Evolutionary conservation across 2,113 vertebrate genomes (phyloP).

Genomic region (Rhineura floridana): DNA sequence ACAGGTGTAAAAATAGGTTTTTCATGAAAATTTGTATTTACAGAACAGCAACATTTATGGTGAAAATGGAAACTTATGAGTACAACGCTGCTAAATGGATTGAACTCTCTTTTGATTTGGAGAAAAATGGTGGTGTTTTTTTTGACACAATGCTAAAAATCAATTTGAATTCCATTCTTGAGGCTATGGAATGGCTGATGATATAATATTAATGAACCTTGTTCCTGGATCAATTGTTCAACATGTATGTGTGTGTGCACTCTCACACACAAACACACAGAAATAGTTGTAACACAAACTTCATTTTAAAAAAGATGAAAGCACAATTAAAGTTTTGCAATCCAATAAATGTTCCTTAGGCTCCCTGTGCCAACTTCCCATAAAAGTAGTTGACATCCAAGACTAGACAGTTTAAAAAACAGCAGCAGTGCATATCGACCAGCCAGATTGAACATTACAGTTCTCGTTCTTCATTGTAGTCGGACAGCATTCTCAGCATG

Average conservation of each 20-base stretch:
- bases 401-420: accelerated
- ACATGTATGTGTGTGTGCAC: too few relatives aligned
- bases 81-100: too few relatives aligned
- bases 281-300: not conserved
- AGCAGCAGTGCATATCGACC: accelerated
- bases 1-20: not conserved
- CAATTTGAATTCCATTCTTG: not conserved
- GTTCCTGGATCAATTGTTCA: not conserved
- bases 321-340: not conserved
- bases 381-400: not conserved
- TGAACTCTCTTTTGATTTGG: not conserved
- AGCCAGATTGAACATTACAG: accelerated
- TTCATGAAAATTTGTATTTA: not conserved
- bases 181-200: not conserved
- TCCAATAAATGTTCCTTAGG: not conserved
- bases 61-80: not conserved
- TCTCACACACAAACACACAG: not conserved
- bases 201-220: not conserved
- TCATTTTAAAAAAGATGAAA: not conserved
- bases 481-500: not conserved
- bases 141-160: not conserved
- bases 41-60: not conserved
- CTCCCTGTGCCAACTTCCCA: not conserved
- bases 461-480: not conserved
- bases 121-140: not conserved